phyloP scores from a whole-genome alignment of 2,797 vertebrate genomes.

The Microchirus variegatus region DNA sequence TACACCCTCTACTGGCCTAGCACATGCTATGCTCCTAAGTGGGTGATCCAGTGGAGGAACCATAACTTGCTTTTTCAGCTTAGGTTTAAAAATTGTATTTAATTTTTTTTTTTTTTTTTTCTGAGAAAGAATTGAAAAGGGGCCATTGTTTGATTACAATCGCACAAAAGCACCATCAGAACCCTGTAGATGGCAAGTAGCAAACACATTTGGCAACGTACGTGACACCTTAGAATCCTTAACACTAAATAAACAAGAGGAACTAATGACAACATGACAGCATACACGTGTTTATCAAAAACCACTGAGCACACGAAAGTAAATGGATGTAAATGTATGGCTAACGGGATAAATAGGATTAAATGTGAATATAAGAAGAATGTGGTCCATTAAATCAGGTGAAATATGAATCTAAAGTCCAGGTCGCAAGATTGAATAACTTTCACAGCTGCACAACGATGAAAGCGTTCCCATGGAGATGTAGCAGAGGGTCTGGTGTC shows the following conservation, averaged over 20 bases:
- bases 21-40: slow-evolving; percentile 14
- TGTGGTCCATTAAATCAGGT: no score
- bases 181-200: slow-evolving; percentile 32
- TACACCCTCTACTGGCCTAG: slow-evolving; percentile 40
- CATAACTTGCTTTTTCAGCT: slow-evolving; percentile 1
- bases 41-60: not conserved
- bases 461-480: slow-evolving; percentile 25
- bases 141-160: slow-evolving; percentile 15
- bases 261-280: no score
- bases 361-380: no score
- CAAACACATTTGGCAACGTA: slow-evolving; percentile 27
- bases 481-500: slow-evolving; percentile 30
- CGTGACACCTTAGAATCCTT: no score
- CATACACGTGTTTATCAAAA: no score
- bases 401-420: no score
- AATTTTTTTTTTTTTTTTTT: not conserved
- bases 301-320: no score
- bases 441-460: slow-evolving; percentile 21
- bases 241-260: no score
- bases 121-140: not conserved
- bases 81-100: not conserved
- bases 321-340: no score
- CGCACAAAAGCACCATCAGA: slow-evolving; percentile 25
- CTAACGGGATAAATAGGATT: no score
- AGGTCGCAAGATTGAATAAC: no score